Percentiles rank a stretch among this genome's conserved stretches.
Evolutionary conservation across 30 jellyfish, hydroid and myxozoan genomes (phyloP).

Genomic region (Chrysaora quinquecirrha): DNA sequence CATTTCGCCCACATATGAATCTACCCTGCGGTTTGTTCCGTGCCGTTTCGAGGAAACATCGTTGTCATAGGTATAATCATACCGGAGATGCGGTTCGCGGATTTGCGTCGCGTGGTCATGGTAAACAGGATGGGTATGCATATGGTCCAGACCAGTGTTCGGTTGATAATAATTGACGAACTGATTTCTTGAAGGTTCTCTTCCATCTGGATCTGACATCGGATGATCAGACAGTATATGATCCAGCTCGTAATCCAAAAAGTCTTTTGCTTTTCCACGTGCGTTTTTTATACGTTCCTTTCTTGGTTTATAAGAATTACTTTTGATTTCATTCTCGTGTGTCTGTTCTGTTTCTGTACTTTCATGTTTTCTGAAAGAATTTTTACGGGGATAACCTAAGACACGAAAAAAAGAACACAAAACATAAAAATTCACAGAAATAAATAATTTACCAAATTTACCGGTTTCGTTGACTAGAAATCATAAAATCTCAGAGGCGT

Average conservation of each 20-base stretch:
- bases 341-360: not conserved
- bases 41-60: constrained; percentile 12
- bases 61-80: constrained; percentile 12
- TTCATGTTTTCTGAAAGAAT: not conserved
- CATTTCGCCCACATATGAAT: constrained; percentile 89
- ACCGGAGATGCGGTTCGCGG: constrained; percentile 41
- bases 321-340: not conserved
- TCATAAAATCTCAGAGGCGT: too few relatives aligned
- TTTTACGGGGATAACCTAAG: not conserved
- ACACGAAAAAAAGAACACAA: not conserved
- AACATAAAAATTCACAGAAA: too few relatives aligned
- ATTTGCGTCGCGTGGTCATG: constrained; percentile 22
- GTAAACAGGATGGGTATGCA: constrained; percentile 35
- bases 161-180: constrained; percentile 23
- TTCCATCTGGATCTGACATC: not conserved
- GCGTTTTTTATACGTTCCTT: constrained; percentile 37
- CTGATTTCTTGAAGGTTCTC: not conserved
- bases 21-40: constrained; percentile 32
- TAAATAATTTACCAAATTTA: too few relatives aligned
- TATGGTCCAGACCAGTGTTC: constrained; percentile 42
- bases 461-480: too few relatives aligned
- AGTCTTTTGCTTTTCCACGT: constrained; percentile 49
- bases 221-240: constrained; percentile 2
- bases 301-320: not conserved
- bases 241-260: constrained; percentile 35